Conservation (phyloP, 2,113 vertebrate genomes). For the Corythoichthys haematopterus region DNA sequence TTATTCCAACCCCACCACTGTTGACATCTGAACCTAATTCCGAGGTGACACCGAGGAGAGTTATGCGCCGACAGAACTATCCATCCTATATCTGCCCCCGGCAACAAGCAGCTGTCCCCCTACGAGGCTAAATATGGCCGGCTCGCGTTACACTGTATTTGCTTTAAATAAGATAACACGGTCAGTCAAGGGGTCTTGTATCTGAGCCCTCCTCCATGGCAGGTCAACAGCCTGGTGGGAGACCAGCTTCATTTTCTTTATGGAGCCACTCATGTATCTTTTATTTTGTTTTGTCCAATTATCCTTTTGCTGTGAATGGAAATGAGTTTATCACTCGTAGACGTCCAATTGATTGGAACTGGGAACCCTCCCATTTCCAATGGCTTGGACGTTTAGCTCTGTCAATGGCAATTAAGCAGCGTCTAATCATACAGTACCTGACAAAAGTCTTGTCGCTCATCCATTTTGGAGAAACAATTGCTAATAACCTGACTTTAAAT, state of each 20-base stretch:
- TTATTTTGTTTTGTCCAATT: conserved; percentile 11
- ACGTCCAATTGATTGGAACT: too few species aligned
- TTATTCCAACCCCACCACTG: neutral
- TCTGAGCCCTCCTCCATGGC: conserved; percentile 14
- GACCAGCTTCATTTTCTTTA: conserved; percentile 40
- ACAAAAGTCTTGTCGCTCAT: too few species aligned
- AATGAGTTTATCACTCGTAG: too few species aligned
- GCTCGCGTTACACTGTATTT: conserved; percentile 57
- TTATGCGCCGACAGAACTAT: conserved; percentile 27
- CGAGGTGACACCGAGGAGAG: neutral
- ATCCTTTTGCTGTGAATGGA: too few species aligned
- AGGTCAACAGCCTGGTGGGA: neutral
- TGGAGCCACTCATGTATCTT: conserved; percentile 41
- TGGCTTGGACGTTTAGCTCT: too few species aligned
- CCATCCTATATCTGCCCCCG: conserved; percentile 30
- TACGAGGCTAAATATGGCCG: conserved; percentile 53
- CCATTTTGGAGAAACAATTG: too few species aligned
- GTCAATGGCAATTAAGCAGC: too few species aligned
- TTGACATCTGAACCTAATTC: neutral
- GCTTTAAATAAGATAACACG: conserved; percentile 46
- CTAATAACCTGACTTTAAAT: too few species aligned
- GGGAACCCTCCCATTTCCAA: too few species aligned
- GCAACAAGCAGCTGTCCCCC: conserved; percentile 45
- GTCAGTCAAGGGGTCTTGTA: conserved; percentile 26
- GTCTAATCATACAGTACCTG: too few species aligned